phyloP scores from a whole-genome alignment of 2,888 invertebrate species.

The Luperina nickerlii region DNA sequence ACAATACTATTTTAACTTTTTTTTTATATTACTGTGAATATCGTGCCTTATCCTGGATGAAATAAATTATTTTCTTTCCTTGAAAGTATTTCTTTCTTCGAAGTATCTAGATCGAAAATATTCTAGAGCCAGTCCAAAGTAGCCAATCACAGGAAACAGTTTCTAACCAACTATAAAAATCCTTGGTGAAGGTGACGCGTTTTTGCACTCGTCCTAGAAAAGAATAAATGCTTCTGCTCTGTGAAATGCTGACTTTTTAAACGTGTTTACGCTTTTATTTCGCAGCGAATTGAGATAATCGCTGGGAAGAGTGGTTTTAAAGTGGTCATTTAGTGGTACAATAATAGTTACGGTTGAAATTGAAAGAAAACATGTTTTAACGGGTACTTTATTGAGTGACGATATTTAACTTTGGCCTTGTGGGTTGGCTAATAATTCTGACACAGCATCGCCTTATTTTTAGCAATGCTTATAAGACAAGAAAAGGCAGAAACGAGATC shows the following conservation, averaged over 20 bases:
- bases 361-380: background rate
- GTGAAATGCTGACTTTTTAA: background rate
- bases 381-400: background rate
- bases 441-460: background rate
- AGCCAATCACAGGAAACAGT: slow-evolving; percentile 23
- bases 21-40: too few species aligned
- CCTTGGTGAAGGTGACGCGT: background rate
- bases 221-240: background rate
- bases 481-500: background rate
- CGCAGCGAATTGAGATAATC: background rate
- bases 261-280: slow-evolving; percentile 2
- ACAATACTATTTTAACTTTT: too few species aligned
- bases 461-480: background rate
- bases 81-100: background rate
- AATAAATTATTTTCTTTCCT: background rate
- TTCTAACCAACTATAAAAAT: slow-evolving; percentile 10
- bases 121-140: background rate
- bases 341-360: background rate
- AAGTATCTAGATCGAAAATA: background rate
- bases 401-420: background rate
- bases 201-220: slow-evolving; percentile 27
- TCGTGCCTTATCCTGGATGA: background rate
- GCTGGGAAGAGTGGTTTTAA: background rate
- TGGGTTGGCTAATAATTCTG: background rate
- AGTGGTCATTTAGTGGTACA: background rate